Evolutionary conservation across 2,888 invertebrate species (phyloP).

Genomic region (Ormyrus thymus): DNA sequence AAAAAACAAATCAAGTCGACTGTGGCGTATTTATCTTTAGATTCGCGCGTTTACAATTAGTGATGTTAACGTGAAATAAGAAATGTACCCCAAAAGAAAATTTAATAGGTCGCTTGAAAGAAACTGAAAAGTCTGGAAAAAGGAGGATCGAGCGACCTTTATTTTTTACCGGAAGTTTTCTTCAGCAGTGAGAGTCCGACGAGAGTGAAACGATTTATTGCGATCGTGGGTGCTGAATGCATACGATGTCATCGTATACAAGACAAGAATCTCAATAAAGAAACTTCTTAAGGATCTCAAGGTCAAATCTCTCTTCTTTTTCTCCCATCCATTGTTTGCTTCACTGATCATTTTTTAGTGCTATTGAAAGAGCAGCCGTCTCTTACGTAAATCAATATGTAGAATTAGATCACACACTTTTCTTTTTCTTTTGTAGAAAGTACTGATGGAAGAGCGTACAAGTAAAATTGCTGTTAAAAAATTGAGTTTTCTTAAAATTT

Average conservation of each 20-base stretch:
- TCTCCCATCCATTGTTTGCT: constrained; percentile 8
- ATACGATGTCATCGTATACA: constrained; percentile 22
- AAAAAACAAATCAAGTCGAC: constrained; percentile 5
- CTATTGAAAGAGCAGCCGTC: no score
- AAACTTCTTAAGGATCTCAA: constrained; percentile 46
- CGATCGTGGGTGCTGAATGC: constrained; percentile 11
- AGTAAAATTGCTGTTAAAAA: no score
- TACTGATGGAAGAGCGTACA: no score
- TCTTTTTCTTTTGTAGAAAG: no score
- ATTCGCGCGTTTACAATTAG: constrained; percentile 20
- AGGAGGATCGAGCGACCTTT: constrained; percentile 21
- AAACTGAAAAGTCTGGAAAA: constrained; percentile 1
- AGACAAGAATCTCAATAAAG: constrained; percentile 50
- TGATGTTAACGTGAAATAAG: constrained; percentile 20
- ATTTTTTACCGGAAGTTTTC: constrained; percentile 52
- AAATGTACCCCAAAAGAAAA: constrained; percentile 1
- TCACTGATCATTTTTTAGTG: not conserved
- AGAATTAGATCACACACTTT: no score
- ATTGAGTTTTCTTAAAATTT: no score
- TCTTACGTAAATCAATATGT: no score
- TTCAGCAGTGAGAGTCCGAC: constrained; percentile 11
- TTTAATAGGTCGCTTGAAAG: not conserved
- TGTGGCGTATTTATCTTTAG: not conserved
- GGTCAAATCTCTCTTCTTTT: constrained; percentile 25
- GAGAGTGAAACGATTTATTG: constrained; percentile 1